phyloP scores from a whole-genome alignment of 1,140 invertebrate genomes.

The Papilio polytes region DNA sequence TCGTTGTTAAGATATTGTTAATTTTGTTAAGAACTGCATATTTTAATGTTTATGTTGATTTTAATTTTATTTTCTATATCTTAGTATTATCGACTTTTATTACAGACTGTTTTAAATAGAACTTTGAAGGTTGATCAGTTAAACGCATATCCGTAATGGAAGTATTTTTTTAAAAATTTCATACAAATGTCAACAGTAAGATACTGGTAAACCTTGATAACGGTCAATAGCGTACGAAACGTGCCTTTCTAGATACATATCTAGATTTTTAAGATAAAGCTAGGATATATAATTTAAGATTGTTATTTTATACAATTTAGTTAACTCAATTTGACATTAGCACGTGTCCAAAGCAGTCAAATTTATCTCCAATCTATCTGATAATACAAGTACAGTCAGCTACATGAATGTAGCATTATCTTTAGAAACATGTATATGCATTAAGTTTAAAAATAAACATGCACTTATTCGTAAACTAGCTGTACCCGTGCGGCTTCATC shows the following conservation, averaged over 20 bases:
- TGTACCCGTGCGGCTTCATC: too few relatives aligned
- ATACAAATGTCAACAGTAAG: slow-evolving; percentile 58
- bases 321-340: neutral
- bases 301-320: neutral
- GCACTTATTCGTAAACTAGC: too few relatives aligned
- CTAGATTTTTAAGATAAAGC: slow-evolving; percentile 40
- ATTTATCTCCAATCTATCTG: neutral
- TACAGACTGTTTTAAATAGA: neutral
- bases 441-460: too few relatives aligned
- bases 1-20: too few relatives aligned
- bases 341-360: slow-evolving; percentile 1
- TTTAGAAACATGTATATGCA: too few relatives aligned
- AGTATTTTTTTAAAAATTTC: slow-evolving; percentile 49
- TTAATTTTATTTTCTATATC: too few relatives aligned
- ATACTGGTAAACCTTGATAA: slow-evolving; percentile 62
- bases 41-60: too few relatives aligned
- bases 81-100: neutral
- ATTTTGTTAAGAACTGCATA: too few relatives aligned
- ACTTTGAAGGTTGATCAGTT: slow-evolving; percentile 39
- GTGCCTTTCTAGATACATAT: slow-evolving; percentile 59
- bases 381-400: neutral
- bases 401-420: neutral
- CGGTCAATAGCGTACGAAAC: slow-evolving; percentile 59
- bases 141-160: slow-evolving; percentile 64
- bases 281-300: slow-evolving; percentile 15